These are phyloP conservation scores for Cephus pulcher DNA, from an alignment of 2,888 invertebrate genomes.

Conservation along the genomic window DNA sequence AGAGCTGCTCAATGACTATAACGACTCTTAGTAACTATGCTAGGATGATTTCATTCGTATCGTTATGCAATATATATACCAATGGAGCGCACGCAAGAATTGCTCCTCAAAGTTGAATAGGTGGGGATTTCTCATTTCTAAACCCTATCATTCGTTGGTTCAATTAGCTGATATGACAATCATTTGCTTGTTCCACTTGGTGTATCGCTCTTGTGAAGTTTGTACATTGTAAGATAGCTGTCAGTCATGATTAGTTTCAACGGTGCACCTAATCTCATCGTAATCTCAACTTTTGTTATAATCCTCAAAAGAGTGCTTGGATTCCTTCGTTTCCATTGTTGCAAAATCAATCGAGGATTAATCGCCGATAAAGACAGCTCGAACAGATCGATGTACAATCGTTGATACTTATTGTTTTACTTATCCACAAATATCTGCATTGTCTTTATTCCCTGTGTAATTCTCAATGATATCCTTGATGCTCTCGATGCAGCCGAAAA, in stretches of 20 bases:
- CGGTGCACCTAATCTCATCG: neutral
- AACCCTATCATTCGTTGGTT: neutral
- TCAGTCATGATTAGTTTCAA: neutral
- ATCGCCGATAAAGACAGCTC: neutral
- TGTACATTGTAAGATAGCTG: neutral
- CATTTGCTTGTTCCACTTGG: neutral
- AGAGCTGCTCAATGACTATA: neutral
- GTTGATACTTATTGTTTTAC: constrained; percentile 1
- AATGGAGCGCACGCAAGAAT: constrained; percentile 36
- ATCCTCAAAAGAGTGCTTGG: neutral
- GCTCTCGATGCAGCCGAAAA: constrained; percentile 38
- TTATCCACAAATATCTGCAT: neutral
- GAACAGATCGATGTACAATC: neutral
- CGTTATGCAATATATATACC: constrained; percentile 36
- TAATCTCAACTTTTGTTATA: neutral
- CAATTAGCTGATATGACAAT: neutral
- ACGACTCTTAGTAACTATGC: neutral
- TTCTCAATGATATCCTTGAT: constrained; percentile 31
- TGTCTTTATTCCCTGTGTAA: constrained; percentile 21
- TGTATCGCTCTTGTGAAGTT: neutral
- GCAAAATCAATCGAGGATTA: neutral
- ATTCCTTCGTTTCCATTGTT: neutral
- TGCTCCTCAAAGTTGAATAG: neutral
- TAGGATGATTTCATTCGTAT: neutral
- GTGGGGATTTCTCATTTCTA: neutral